phyloP scores from a whole-genome alignment of 2,797 vertebrate genomes.

The Steatocranus sp. region DNA sequence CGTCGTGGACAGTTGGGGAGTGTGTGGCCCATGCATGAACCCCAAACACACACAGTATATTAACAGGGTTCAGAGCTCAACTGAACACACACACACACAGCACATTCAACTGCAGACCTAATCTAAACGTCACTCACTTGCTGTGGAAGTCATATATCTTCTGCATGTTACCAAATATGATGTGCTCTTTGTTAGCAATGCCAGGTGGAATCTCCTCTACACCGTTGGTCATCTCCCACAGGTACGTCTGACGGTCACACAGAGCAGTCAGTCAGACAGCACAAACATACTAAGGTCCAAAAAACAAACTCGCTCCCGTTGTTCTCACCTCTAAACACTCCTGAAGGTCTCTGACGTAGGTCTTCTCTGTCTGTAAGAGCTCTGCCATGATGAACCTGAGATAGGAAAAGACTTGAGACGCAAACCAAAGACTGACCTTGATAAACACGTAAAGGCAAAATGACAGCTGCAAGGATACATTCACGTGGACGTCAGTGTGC shows the following conservation, averaged over 20 bases:
- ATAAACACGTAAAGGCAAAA: not conserved
- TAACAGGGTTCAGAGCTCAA: not conserved
- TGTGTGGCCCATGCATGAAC: not conserved
- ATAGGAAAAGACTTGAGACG: not conserved
- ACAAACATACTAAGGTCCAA: not conserved
- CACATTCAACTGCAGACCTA: not conserved
- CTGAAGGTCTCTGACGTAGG: constrained; percentile 93
- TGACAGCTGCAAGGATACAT: not conserved
- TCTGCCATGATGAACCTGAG: constrained; percentile 97
- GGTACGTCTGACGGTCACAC: constrained; percentile 84
- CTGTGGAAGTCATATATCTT: constrained; percentile 97
- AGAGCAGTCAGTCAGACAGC: not conserved
- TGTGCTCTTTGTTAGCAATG: constrained; percentile 91
- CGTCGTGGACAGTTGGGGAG: not conserved
- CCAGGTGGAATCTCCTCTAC: constrained; percentile 91
- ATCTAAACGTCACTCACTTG: constrained; percentile 79
- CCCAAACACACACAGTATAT: not conserved
- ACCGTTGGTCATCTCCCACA: constrained; percentile 96
- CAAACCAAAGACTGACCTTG: not conserved
- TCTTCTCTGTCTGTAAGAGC: constrained; percentile 94
- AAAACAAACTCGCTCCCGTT: not conserved
- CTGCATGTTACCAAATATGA: constrained; percentile 98
- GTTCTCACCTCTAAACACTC: constrained; percentile 91
- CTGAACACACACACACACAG: not conserved
- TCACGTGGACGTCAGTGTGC: not conserved